Base-by-base conservation (phyloP, 2,113 vertebrate genomes). In the Amazona guildingii region DNA sequence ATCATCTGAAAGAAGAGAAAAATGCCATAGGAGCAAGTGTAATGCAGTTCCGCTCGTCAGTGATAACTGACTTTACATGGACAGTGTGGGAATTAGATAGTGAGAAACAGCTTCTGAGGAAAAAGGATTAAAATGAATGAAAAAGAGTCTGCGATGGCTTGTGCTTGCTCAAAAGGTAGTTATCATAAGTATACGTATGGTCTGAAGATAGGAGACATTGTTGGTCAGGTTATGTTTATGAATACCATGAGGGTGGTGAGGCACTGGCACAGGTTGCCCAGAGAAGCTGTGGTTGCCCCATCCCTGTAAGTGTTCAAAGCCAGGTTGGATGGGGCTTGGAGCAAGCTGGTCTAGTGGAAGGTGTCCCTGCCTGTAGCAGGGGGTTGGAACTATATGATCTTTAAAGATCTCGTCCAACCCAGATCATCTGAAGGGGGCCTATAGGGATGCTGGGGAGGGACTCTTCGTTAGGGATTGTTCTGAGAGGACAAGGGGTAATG, bases 291-390 rank as follows among this genome's bases (percentile, higher is more conserved):
- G 33, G 57, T 33, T 35, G 20, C 13, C 33, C 13, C 57, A 59
- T 23, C 20, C 20, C 33, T 35, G 57, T 33, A 13, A 59, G 57
- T 59, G 33, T 10, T 24, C 33, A 59, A 35, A 14, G 33, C 20
- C 33, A 59, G 21, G 20, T 2, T 59, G 18, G 11, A 9, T 1
- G 4, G 2, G 13, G 21, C 18, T 72, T 62, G 49, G 51, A 37
- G 21, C 24, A 61, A 1, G 9, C 44, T 89, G 2, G 2, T 10
- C 6, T 27, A 14, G 35, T 5, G 9, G 66, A 17, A 87, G 16
- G 4, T 51, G 21, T 2, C 10, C 31, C 13, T 54, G 52, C 2
- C 19, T 20, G 6, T 0, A 3, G 17, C 7, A 18, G 12, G 9
- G 4, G 3, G 16, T 54, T 66, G 21, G 27, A 62, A 51, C 2